Base-by-base conservation (phyloP, 2,888 invertebrate genomes). In the Phengaris alcon region DNA sequence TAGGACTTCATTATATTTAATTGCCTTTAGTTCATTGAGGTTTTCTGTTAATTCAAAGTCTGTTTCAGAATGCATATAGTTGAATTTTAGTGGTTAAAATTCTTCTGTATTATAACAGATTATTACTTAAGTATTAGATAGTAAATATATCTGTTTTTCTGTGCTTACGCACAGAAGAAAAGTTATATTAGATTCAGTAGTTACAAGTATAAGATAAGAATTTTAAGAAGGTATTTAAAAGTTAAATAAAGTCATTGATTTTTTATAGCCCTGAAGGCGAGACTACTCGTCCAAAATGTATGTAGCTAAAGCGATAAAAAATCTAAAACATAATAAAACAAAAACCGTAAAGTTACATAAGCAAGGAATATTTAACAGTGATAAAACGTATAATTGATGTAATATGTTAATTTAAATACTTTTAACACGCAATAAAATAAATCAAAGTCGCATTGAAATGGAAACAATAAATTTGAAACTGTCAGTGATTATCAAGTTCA, bases 381-480 rank as follows among this genome's bases (percentile, higher is more conserved):
- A 44, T 64, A 64, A 64, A 64, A 7, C 64, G 35, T 12, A 44
- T 64, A 64, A 44, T 64, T 64, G 64, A 44, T 64, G 64, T 64
- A 64, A 64, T 64, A 64, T 64, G 64, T 64, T 35, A 64, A 64
- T 64, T 7, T 12, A 35, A 64, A 64, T 64, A 13, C 64, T 64
- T 13, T 35, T 54, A 57, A 73, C 52, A 73, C 55, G 54, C 44
- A 54, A 54, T 73, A 70, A 54, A 46, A 77, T 77, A 72, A 76
- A 78, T 77, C 77, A 72, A 73, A 74, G 73, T 77, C 76, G 74
- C 75, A 77, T 77, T 76, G 74, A 74, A 70, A 73, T 74, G 72
- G 76, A 48, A 70, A 76, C 55, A 77, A 79, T 79, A 77, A 78
- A 77, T 79, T 77, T 77, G 52, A 77, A 77, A 77, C 74, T 76